Conservation (phyloP, 2,797 vertebrate species). For the Enteromius mattozi region DNA sequence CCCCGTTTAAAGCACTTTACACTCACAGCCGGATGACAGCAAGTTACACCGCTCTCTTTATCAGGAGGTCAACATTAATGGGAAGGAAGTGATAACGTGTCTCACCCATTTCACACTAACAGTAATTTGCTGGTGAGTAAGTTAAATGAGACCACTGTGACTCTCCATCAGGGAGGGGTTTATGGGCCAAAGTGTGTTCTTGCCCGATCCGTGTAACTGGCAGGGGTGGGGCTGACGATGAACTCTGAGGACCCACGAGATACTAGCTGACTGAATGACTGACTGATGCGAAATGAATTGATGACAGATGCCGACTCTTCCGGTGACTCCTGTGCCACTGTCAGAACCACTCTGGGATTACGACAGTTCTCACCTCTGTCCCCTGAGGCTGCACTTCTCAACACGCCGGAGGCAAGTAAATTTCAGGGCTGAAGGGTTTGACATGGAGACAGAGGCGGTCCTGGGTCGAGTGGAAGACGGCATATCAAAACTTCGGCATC, state of each 20-base stretch:
- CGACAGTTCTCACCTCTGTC: constrained; percentile 46
- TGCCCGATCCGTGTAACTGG: constrained; percentile 4
- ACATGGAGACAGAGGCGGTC: constrained; percentile 15
- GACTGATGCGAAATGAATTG: constrained; percentile 52
- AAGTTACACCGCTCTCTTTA: constrained; percentile 55
- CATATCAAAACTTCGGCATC: constrained; percentile 30
- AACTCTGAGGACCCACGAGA: constrained; percentile 31
- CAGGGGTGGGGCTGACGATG: background rate
- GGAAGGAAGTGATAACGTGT: constrained; percentile 67
- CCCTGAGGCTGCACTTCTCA: constrained; percentile 1
- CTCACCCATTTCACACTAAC: constrained; percentile 68
- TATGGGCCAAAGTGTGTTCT: constrained; percentile 56
- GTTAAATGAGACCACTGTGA: constrained; percentile 43
- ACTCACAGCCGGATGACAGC: constrained; percentile 47
- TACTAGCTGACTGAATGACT: constrained; percentile 55
- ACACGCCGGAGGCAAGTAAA: constrained; percentile 31
- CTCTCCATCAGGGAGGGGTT: constrained; percentile 31
- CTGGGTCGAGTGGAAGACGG: constrained; percentile 1
- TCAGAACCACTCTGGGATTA: constrained; percentile 41
- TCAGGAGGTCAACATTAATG: constrained; percentile 66
- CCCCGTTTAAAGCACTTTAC: constrained; percentile 42
- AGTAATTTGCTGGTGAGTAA: constrained; percentile 56
- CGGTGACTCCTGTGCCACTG: constrained; percentile 33
- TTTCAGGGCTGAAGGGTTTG: constrained; percentile 34
- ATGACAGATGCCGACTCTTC: constrained; percentile 55